Evolutionary conservation across 2,113 vertebrate species (phyloP), one percentile per base, ranked within the genome.

Genomic region (Stegostoma tigrinum): DNA sequence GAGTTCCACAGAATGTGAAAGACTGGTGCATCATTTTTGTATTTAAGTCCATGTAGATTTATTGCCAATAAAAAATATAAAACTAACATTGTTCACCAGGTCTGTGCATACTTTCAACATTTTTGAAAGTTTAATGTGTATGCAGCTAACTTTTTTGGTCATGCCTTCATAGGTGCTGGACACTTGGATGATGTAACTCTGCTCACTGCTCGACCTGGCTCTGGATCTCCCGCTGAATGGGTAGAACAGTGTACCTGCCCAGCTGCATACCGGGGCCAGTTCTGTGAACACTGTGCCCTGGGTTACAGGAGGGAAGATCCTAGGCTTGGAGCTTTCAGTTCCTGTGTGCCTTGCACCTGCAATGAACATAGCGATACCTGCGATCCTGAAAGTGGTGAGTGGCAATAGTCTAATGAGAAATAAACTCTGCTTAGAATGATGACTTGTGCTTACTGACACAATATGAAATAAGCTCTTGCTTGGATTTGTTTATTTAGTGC

Each of bases 241-340:
- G 99, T 99, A 96, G 99, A 99, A 97, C 98, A 96, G 95, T 99
- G 99, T 96, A 98, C 98, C 0, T 99, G 99, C 83, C 99, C 99
- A 0, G 97, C 96, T 30, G 99, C 98, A 0, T 99, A 99, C 0
- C 96, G 98, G 96, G 99, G 99, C 4, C 99, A 99, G 96, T 99
- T 99, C 96, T 99, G 99, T 95, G 99, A 99, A 97, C 96, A 95
- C 94, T 99, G 99, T 96, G 97, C 98, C 24, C 27, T 97, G 0
- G 98, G 99, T 21, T 99, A 98, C 97, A 97, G 98, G 23, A 98
- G 99, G 48, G 98, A 98, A 96, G 98, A 95, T 0, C 98, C 98
- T 0, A 96, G 97, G 85, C 98, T 98, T 0, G 98, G 98, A 0
- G 97, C 98, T 2, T 99, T 99, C 96, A 99, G 99, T 96, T 96